Conservation (phyloP, 2,797 vertebrate genomes). For the Liasis olivaceus region DNA sequence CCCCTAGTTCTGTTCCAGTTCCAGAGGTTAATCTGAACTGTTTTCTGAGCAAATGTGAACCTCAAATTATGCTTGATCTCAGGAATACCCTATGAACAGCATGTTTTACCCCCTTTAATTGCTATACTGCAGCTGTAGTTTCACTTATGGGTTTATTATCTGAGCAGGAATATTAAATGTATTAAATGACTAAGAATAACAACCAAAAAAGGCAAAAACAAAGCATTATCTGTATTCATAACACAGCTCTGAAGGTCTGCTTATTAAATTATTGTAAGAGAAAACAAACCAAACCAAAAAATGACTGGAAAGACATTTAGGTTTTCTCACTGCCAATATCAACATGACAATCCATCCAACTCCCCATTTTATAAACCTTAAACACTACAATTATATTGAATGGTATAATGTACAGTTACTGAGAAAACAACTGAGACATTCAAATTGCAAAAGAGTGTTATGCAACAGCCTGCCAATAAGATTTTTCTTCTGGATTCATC, state of each 20-base stretch:
- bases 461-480: background rate
- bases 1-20: background rate
- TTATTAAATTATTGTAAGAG: conserved; percentile 21
- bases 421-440: conserved; percentile 19
- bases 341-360: conserved; percentile 25
- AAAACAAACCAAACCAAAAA: conserved; percentile 23
- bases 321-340: conserved; percentile 36
- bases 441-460: conserved; percentile 13
- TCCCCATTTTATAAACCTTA: conserved; percentile 15
- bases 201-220: conserved; percentile 6
- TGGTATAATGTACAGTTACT: conserved; percentile 28
- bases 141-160: background rate
- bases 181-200: conserved; percentile 2
- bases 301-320: conserved; percentile 21
- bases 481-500: background rate
- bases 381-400: conserved; percentile 32
- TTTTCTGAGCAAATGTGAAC: background rate
- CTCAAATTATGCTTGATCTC: background rate
- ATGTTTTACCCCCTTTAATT: background rate
- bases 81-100: background rate
- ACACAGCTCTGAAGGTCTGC: conserved; percentile 39
- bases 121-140: background rate
- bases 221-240: conserved; percentile 24
- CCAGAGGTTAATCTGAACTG: background rate
- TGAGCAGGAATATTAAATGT: background rate